Percentiles rank a stretch among this genome's conserved stretches.
Conservation (phyloP, 2,888 invertebrate species). For the Plutella xylostella region DNA sequence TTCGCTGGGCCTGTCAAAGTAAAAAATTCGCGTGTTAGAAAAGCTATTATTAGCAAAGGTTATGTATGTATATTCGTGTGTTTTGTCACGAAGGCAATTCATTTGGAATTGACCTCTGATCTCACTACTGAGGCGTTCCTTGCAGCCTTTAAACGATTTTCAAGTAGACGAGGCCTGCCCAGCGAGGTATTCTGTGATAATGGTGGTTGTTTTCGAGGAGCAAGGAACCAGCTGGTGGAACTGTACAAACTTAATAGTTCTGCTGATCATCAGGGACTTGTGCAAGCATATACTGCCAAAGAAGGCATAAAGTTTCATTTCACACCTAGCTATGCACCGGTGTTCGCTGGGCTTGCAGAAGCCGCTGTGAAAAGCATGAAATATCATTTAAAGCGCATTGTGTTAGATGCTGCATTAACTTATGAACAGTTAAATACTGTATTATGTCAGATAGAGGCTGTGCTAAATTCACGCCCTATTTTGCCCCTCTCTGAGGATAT, state of each 20-base stretch:
- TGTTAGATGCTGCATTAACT: conserved; percentile 14
- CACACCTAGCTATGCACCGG: conserved; percentile 22
- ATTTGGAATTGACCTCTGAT: conserved; percentile 9
- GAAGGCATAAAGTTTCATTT: conserved; percentile 14
- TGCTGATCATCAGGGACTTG: background rate
- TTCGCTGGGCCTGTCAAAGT: too few relatives aligned
- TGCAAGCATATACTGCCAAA: background rate
- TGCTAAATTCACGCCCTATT: conserved; percentile 21
- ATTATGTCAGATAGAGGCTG: conserved; percentile 19
- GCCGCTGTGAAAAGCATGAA: conserved; percentile 22
- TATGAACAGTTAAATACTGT: conserved; percentile 22
- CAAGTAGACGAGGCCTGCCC: background rate
- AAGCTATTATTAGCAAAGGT: too few relatives aligned
- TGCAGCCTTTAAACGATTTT: background rate
- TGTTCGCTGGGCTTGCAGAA: conserved; percentile 26
- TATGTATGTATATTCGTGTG: too few relatives aligned
- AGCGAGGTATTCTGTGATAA: conserved; percentile 1
- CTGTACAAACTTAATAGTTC: background rate
- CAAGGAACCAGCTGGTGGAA: conserved; percentile 3
- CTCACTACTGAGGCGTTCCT: background rate
- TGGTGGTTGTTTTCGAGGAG: background rate
- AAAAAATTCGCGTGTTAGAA: too few relatives aligned
- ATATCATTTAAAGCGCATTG: conserved; percentile 19
- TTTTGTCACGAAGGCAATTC: too few relatives aligned
- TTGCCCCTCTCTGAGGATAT: conserved; percentile 20